Conservation (phyloP, 2,888 invertebrate genomes). For the Tyria jacobaeae region DNA sequence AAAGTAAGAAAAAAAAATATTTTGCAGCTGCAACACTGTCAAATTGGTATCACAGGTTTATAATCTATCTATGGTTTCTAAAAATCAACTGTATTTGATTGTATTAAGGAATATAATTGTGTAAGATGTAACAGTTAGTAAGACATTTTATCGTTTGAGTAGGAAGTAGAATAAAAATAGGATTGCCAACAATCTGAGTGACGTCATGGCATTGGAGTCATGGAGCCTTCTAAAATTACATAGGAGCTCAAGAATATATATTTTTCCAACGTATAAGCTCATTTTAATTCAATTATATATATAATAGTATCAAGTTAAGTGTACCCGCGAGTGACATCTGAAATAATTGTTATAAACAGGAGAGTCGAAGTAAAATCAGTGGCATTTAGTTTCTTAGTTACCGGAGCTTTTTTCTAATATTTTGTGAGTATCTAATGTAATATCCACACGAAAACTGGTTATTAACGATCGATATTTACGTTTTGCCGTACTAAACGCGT, state of each 20-base stretch:
- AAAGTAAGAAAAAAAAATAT: slow-evolving; percentile 35
- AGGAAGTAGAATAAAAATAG: slow-evolving; percentile 84
- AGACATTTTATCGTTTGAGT: slow-evolving; percentile 71
- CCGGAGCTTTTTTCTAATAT: slow-evolving; percentile 64
- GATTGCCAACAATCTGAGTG: slow-evolving; percentile 85
- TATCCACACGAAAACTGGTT: slow-evolving; percentile 61
- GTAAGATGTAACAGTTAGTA: slow-evolving; percentile 57
- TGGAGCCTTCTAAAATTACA: slow-evolving; percentile 85
- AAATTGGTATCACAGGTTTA: slow-evolving; percentile 59
- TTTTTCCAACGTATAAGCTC: slow-evolving; percentile 69
- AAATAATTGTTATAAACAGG: slow-evolving; percentile 49
- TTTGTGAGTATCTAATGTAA: slow-evolving; percentile 77
- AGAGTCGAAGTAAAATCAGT: slow-evolving; percentile 46
- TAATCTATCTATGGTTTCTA: slow-evolving; percentile 50
- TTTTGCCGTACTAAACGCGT: slow-evolving; percentile 61
- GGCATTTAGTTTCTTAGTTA: slow-evolving; percentile 70
- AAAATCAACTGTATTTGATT: slow-evolving; percentile 63
- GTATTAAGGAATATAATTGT: slow-evolving; percentile 65
- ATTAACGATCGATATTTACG: slow-evolving; percentile 67
- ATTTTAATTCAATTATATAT: slow-evolving; percentile 63
- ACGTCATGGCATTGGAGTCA: slow-evolving; percentile 82
- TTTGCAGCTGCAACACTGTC: slow-evolving; percentile 62
- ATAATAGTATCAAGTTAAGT: slow-evolving; percentile 69
- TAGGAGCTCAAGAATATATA: slow-evolving; percentile 72
- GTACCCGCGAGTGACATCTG: slow-evolving; percentile 67